Evolutionary conservation across 2,888 invertebrate species (phyloP), one percentile per base, ranked within the genome.

Genomic region (Rhamphomyia laevipes): DNA sequence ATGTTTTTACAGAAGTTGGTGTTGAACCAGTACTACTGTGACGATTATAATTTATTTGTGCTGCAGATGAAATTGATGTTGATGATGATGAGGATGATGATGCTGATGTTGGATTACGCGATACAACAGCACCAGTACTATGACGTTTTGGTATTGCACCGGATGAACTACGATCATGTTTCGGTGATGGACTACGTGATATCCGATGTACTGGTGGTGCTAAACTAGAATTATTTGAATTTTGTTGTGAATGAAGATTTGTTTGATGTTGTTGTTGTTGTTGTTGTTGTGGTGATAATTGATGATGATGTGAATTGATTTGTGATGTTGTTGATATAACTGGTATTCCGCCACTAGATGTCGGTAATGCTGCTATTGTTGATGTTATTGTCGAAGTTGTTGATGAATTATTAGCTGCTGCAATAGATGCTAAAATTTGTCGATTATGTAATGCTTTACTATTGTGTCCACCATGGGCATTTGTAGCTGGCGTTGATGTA

Each of bases 161-260:
- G 17, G 57, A 55, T 12, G 66, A 61, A 50, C 56, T 57, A 43
- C 64, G 64, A 54, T 66, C 67, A 55, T 73, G 74, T 55, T 73
- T 65, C 11, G 77, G 78, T 9, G 77, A 77, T 43, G 76, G 76
- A 62, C 75, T 77, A 53, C 75, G 64, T 7, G 73, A 68, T 16
- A 63, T 59, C 47, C 61, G 59, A 47, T 59, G 58, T 21, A 61
- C 54, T 45, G 64, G 64, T 53, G 63, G 55, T 47, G 60, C 60
- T 47, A 67, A 59, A 55, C 58, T 62, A 42, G 51, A 43, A 45
- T 55, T 48, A 45, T 37, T 48, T 45, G 43, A 45, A 27, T 42
- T 45, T 43, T 38, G 17, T 45, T 50, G 50, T 21, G 38, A 15
- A 4, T 13, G 23, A 12, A 21, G 13, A 42, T 42, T 21, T n/a